Evolutionary conservation across 2,888 invertebrate genomes (phyloP), one percentile per base, ranked within the genome.

Genomic region (Frankliniella fusca): DNA sequence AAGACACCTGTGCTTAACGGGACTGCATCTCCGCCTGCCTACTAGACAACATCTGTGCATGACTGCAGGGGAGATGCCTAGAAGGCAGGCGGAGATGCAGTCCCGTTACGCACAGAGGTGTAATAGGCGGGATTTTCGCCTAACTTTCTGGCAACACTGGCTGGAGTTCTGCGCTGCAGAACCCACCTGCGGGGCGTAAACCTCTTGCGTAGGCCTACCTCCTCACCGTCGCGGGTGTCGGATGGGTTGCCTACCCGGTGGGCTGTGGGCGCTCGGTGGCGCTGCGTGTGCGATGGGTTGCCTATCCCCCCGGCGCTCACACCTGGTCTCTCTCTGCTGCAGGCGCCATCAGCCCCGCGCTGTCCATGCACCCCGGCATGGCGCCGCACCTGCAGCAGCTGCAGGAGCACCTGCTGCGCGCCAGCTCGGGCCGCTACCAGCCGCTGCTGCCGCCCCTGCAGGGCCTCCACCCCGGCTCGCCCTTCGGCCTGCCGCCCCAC

Each of bases 331-430:
- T 82, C 79, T 81, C 82, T 48, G 54, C 8, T 83, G 83, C 85
- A 89, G 90, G 94, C 85, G 94, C 95, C n/a, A 93, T 97, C 88
- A 96, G 96, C 85, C 97, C 97, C 20, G 95, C 96, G 0, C 90
- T 96, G 81, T 92, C 93, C 80, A 90, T 91, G 88, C 90, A 91
- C 82, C 91, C 91, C 0, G 91, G 91, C 81, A 91, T 91, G 87
- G 89, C 91, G 83, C 90, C 92, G 65, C 93, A 93, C 85, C 88
- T 94, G 82, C 94, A 94, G 86, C 93, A 94, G 86, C 88, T 94
- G 27, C 94, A 94, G 86, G 95, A 95, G 12, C 96, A 96, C 88
- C 90, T 96, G 86, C 91, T 93, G 89, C 92, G 91, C 86, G 94
- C 90, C 88, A 93, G 91, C 87, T 76, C 70, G 27, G 70, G 70